These are phyloP conservation scores for Scatophagus argus DNA, from an alignment of 2,113 vertebrate species.

Conservation along the genomic window DNA sequence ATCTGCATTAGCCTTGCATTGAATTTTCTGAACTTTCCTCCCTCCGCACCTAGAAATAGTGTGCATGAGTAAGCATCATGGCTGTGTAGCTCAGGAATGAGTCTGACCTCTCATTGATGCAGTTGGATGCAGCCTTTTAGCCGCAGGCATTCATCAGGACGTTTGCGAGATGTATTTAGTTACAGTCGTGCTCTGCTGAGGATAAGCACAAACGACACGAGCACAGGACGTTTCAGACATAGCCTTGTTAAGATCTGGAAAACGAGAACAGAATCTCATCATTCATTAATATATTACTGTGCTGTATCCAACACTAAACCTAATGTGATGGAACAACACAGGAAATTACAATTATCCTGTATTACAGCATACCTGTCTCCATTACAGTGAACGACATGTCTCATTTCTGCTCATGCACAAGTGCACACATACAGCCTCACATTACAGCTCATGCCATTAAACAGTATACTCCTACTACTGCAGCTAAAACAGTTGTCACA, in stretches of 20 bases:
- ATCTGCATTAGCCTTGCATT: not conserved
- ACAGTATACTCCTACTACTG: not conserved
- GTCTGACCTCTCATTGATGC: constrained; percentile 18
- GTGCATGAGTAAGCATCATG: not conserved
- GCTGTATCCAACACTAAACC: constrained; percentile 21
- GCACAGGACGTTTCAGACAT: constrained; percentile 20
- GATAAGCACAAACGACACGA: constrained; percentile 28
- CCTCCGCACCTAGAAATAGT: not conserved
- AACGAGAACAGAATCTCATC: constrained; percentile 1
- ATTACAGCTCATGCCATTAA: not conserved
- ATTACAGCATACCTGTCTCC: not conserved
- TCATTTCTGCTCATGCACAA: constrained; percentile 25
- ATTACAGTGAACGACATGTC: not conserved
- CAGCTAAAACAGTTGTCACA: not conserved
- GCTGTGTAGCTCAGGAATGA: constrained; percentile 9
- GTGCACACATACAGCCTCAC: not conserved
- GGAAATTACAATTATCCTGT: constrained; percentile 13
- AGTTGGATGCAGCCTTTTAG: constrained; percentile 34
- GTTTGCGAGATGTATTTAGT: constrained; percentile 17
- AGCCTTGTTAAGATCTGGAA: constrained; percentile 29
- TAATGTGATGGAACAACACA: constrained; percentile 7
- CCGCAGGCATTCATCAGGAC: constrained; percentile 29
- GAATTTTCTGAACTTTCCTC: not conserved
- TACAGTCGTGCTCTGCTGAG: constrained; percentile 34
- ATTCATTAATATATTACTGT: constrained; percentile 9